These are phyloP conservation scores for Peromyscus maniculatus DNA, from an alignment of 2,113 vertebrate species.

Conservation along the genomic window DNA sequence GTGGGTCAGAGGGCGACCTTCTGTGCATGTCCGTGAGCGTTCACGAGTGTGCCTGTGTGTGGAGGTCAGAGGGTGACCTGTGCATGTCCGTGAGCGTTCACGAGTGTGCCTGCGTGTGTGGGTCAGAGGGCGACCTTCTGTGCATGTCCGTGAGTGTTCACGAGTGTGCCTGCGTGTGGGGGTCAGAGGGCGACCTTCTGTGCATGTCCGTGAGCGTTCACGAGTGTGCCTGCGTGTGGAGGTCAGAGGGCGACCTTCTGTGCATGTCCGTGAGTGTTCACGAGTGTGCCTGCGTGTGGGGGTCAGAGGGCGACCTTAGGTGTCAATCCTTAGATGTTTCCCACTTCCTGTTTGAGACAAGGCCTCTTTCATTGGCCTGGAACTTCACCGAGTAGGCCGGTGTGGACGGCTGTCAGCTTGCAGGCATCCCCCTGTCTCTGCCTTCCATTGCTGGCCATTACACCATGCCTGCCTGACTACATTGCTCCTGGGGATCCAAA, in stretches of 20 bases:
- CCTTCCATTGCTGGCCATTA: neutral
- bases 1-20: neutral
- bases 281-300: neutral
- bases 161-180: neutral
- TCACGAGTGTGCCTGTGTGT: neutral
- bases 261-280: neutral
- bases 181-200: neutral
- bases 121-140: no score
- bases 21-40: no score
- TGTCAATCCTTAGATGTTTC: neutral
- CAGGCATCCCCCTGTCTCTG: neutral
- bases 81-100: neutral
- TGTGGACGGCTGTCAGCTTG: neutral
- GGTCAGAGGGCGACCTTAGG: neutral
- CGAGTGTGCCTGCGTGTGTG: neutral
- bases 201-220: neutral
- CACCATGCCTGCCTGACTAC: neutral
- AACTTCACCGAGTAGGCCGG: neutral
- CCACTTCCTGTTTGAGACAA: neutral
- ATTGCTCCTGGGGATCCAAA: neutral
- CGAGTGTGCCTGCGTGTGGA: neutral
- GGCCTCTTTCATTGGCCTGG: neutral
- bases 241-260: neutral
- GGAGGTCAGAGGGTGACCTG: neutral
- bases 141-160: neutral